Evolutionary conservation across 37 sponge, comb jelly and placozoan genomes (phyloP).

Genomic region (Halisarca cf. caerulea): DNA sequence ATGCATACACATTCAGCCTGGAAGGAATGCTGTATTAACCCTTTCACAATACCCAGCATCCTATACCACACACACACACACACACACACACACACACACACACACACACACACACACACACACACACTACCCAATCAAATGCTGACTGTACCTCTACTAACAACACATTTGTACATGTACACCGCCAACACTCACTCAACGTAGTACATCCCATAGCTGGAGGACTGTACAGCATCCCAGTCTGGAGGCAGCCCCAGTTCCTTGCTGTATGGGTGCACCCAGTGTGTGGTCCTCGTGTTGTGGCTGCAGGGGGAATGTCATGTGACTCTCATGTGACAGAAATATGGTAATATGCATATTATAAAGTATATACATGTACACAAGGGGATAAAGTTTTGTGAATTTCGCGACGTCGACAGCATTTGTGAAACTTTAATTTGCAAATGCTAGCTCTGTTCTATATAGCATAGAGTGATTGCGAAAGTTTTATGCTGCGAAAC

Average conservation of each 20-base stretch:
- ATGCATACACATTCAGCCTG: background rate
- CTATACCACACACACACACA: background rate
- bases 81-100: background rate
- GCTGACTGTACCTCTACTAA: too few species aligned
- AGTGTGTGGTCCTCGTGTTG: constrained; percentile 65
- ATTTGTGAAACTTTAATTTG: too few species aligned
- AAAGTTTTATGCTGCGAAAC: too few species aligned
- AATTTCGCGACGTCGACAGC: too few species aligned
- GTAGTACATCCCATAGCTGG: constrained; percentile 80
- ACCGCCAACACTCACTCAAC: constrained; percentile 69
- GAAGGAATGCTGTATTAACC: background rate
- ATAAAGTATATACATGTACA: too few species aligned
- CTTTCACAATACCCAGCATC: background rate
- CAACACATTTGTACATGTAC: background rate
- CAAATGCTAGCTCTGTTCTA: too few species aligned
- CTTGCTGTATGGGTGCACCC: constrained; percentile 51
- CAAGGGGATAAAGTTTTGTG: too few species aligned
- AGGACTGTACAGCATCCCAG: constrained; percentile 80
- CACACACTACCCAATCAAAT: too few species aligned
- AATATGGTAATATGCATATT: too few species aligned
- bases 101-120: background rate
- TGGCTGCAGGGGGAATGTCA: constrained; percentile 32
- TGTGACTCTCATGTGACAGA: background rate
- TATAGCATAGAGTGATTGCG: too few species aligned
- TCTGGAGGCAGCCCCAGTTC: constrained; percentile 66